Evolutionary conservation across 2,113 vertebrate genomes (phyloP).

Genomic region (Dendropsophus ebraccatus): DNA sequence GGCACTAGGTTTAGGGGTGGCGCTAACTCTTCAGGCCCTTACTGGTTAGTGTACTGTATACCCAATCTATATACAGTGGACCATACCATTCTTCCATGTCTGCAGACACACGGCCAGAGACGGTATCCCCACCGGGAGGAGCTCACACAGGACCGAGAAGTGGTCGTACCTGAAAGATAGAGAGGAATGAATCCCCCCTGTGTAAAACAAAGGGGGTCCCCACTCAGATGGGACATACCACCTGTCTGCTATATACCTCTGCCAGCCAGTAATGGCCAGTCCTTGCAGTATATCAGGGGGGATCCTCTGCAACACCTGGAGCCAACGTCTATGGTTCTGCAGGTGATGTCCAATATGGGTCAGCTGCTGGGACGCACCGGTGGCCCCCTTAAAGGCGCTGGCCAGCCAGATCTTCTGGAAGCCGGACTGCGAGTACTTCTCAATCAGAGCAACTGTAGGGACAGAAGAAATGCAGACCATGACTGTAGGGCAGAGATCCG

Average conservation of each 20-base stretch:
- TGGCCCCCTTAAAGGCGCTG: conserved; percentile 95
- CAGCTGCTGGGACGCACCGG: conserved; percentile 79
- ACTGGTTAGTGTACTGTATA: no score
- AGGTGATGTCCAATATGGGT: conserved; percentile 84
- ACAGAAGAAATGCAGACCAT: neutral
- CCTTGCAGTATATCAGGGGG: conserved; percentile 75
- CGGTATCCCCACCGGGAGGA: conserved; percentile 87
- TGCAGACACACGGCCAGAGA: conserved; percentile 89
- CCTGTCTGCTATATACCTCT: no score
- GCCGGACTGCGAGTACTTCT: conserved; percentile 83
- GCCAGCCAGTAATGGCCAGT: conserved; percentile 92
- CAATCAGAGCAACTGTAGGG: conserved; percentile 78
- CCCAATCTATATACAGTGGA: neutral
- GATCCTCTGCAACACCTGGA: conserved; percentile 77
- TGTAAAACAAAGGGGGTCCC: no score
- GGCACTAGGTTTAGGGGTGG: no score
- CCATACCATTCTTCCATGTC: conserved; percentile 78
- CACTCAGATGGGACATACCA: no score
- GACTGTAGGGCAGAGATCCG: neutral
- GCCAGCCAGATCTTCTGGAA: conserved; percentile 88
- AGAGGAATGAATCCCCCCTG: no score
- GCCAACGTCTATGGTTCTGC: conserved; percentile 88
- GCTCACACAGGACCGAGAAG: conserved; percentile 92
- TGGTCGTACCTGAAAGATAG: conserved; percentile 83
- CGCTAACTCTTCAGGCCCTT: no score